Conservation (phyloP, 2,888 invertebrate species). For the Ptilodon capucinus region DNA sequence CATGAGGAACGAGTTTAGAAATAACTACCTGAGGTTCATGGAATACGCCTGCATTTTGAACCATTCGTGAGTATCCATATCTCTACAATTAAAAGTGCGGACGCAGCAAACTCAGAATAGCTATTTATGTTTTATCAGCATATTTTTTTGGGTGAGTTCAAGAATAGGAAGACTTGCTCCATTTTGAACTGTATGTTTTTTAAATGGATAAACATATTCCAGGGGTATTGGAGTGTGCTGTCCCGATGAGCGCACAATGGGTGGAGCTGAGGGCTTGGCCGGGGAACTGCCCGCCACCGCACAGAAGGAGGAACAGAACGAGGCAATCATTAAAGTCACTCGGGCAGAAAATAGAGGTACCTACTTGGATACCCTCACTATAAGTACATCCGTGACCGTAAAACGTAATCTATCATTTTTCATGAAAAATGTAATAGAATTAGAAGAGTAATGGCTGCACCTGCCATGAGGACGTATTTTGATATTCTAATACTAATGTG, state of each 20-base stretch:
- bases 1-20: conserved; percentile 82
- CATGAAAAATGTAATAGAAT: too few species aligned
- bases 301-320: conserved; percentile 70
- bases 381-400: too few species aligned
- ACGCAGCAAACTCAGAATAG: too few species aligned
- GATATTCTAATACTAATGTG: too few species aligned
- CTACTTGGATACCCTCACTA: too few species aligned
- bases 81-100: neutral
- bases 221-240: conserved; percentile 89
- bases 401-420: too few species aligned
- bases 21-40: conserved; percentile 83
- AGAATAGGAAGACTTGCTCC: too few species aligned
- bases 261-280: conserved; percentile 71
- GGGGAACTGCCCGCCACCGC: conserved; percentile 77
- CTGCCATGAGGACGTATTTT: too few species aligned
- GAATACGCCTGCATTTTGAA: conserved; percentile 88
- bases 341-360: conserved; percentile 67
- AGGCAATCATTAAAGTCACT: conserved; percentile 61
- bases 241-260: conserved; percentile 77
- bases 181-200: too few species aligned
- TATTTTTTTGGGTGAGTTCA: too few species aligned
- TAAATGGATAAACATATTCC: too few species aligned
- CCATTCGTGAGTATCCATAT: conserved; percentile 74
- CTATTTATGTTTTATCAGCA: neutral
- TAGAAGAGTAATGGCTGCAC: too few species aligned